Conservation (phyloP, 2,113 vertebrate genomes). For the Nicator chloris region DNA sequence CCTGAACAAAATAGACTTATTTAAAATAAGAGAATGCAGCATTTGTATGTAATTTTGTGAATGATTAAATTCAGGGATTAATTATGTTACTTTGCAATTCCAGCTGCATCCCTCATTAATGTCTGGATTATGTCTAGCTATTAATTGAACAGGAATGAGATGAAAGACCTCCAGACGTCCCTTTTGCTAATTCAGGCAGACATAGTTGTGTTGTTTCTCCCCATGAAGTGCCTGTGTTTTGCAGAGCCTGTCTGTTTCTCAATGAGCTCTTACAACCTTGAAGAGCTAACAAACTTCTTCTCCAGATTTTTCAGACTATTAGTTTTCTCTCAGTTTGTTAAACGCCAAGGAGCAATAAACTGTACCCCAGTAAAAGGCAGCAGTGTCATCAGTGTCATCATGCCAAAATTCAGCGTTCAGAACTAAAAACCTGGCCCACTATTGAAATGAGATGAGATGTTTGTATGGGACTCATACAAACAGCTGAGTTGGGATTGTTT, state of each 20-base stretch:
- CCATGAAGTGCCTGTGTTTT: neutral
- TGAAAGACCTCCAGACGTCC: slow-evolving; percentile 1
- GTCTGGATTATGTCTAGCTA: neutral
- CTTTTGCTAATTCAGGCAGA: neutral
- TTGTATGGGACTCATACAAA: neutral
- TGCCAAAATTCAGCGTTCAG: neutral
- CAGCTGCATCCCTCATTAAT: neutral
- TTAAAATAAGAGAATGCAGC: neutral
- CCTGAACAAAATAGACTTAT: neutral
- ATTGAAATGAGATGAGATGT: neutral
- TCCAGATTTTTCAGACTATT: neutral
- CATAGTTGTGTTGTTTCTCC: neutral
- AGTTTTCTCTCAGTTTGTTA: neutral
- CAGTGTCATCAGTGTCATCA: neutral
- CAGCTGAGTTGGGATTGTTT: neutral
- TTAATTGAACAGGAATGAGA: slow-evolving; percentile 26
- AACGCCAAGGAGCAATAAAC: neutral
- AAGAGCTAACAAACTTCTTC: neutral
- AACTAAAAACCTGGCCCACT: neutral
- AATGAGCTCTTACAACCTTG: neutral
- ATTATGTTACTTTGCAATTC: slow-evolving; percentile 21
- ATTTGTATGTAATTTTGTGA: neutral
- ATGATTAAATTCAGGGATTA: neutral
- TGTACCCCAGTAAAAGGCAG: neutral
- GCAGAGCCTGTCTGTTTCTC: neutral